Evolutionary conservation across 2,797 vertebrate species (phyloP).

Genomic region (Percopsis omiscomaycus): DNA sequence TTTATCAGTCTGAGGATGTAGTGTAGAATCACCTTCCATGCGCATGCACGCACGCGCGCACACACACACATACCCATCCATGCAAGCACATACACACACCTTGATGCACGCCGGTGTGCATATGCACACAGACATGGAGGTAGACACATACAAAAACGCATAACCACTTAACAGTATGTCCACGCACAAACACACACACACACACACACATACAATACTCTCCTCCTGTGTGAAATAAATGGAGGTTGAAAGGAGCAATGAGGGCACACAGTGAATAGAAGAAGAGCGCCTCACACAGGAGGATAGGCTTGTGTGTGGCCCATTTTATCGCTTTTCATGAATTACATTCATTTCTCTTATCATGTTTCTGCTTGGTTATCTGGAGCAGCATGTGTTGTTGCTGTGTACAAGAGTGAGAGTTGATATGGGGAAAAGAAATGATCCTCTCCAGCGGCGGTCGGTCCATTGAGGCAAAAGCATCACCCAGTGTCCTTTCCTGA

Average conservation of each 20-base stretch:
- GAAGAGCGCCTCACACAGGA: slow-evolving; percentile 48
- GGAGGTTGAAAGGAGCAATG: slow-evolving; percentile 48
- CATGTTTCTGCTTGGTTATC: slow-evolving; percentile 69
- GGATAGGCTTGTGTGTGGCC: slow-evolving; percentile 65
- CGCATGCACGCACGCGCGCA: neutral
- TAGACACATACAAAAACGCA: no score
- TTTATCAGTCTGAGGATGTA: slow-evolving; percentile 68
- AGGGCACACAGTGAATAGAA: slow-evolving; percentile 51
- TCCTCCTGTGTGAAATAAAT: slow-evolving; percentile 52
- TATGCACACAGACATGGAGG: neutral
- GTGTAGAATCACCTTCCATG: slow-evolving; percentile 22
- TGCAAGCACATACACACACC: neutral
- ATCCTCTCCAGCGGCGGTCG: slow-evolving; percentile 56
- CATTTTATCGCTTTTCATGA: slow-evolving; percentile 70
- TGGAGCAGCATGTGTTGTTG: slow-evolving; percentile 67
- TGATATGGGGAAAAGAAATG: slow-evolving; percentile 61
- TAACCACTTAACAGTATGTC: no score
- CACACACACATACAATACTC: slow-evolving; percentile 31
- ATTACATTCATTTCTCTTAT: slow-evolving; percentile 76
- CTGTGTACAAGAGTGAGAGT: slow-evolving; percentile 71
- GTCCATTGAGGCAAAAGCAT: slow-evolving; percentile 61
- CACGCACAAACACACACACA: neutral
- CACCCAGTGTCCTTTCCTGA: slow-evolving; percentile 59
- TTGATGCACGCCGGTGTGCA: neutral
- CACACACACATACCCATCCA: neutral